phyloP scores from a whole-genome alignment of 2,113 vertebrate genomes.

The Rhinolophus ferrumequinum region DNA sequence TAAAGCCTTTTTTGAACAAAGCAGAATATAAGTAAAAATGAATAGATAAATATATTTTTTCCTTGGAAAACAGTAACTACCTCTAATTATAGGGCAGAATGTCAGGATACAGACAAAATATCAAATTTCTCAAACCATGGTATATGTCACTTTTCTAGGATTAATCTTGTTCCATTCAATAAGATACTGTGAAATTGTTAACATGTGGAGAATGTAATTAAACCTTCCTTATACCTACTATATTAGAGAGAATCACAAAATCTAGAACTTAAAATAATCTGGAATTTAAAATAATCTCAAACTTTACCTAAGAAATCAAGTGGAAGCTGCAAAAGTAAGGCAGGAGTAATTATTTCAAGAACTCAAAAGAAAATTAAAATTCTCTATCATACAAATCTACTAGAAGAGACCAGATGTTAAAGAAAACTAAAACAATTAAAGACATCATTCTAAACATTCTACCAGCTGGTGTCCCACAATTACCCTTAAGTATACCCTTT shows the following conservation, averaged over 20 bases:
- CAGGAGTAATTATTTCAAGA: slow-evolving; percentile 72
- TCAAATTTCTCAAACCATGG: neutral
- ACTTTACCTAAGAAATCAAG: slow-evolving; percentile 59
- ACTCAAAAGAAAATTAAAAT: slow-evolving; percentile 65
- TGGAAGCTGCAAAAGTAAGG: slow-evolving; percentile 53
- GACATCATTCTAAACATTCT: slow-evolving; percentile 64
- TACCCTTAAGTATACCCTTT: slow-evolving; percentile 45
- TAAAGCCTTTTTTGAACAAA: neutral
- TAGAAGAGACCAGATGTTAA: slow-evolving; percentile 70
- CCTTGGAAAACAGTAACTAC: neutral
- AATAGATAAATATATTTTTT: neutral
- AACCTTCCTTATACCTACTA: neutral
- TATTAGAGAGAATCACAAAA: slow-evolving; percentile 47
- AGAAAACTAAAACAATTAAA: slow-evolving; percentile 65
- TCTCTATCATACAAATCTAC: slow-evolving; percentile 44
- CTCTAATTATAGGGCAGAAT: neutral
- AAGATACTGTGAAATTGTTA: neutral
- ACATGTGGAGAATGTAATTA: neutral
- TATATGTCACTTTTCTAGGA: neutral
- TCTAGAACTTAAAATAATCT: slow-evolving; percentile 67
- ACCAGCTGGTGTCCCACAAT: slow-evolving; percentile 76
- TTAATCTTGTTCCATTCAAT: neutral
- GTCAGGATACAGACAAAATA: neutral
- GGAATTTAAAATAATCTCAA: slow-evolving; percentile 67
- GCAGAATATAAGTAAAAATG: slow-evolving; percentile 39